These are phyloP conservation scores for Florisuga fusca DNA, from an alignment of 2,797 vertebrate species.

Conservation along the genomic window DNA sequence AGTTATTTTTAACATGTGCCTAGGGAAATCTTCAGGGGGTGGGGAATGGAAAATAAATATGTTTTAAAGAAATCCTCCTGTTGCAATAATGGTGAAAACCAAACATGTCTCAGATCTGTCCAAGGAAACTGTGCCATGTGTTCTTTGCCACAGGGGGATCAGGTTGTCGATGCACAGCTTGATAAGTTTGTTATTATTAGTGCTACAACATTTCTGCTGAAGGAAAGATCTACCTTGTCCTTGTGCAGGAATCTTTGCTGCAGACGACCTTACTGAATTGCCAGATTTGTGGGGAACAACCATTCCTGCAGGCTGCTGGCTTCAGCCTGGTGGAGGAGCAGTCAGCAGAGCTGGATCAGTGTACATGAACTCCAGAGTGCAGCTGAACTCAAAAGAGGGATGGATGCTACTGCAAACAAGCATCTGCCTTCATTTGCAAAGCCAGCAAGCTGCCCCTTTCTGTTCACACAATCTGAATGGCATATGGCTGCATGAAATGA, in stretches of 20 bases:
- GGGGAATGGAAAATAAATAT: background rate
- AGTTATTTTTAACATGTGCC: conserved; percentile 16
- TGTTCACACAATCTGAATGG: background rate
- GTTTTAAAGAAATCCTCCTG: background rate
- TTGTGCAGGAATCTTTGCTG: background rate
- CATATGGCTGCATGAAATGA: background rate
- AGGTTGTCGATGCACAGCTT: background rate
- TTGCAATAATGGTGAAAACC: background rate
- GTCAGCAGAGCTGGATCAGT: background rate
- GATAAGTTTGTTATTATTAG: background rate
- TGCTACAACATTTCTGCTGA: background rate
- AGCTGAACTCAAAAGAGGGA: background rate
- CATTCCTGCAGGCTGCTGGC: background rate
- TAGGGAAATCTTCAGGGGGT: background rate
- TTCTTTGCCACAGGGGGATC: background rate
- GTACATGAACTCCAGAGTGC: background rate
- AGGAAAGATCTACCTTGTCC: background rate
- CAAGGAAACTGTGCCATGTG: background rate
- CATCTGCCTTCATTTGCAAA: background rate
- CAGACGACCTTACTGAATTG: background rate
- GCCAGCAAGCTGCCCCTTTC: background rate
- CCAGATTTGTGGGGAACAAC: background rate
- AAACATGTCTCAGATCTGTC: background rate
- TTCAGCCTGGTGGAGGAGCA: background rate
- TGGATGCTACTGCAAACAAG: background rate